A percentile compares a stretch with the other conserved stretches of the same genome.
These are phyloP conservation scores for Ormyrus rosae DNA, from an alignment of 2,888 invertebrate species.

Conservation along the genomic window DNA sequence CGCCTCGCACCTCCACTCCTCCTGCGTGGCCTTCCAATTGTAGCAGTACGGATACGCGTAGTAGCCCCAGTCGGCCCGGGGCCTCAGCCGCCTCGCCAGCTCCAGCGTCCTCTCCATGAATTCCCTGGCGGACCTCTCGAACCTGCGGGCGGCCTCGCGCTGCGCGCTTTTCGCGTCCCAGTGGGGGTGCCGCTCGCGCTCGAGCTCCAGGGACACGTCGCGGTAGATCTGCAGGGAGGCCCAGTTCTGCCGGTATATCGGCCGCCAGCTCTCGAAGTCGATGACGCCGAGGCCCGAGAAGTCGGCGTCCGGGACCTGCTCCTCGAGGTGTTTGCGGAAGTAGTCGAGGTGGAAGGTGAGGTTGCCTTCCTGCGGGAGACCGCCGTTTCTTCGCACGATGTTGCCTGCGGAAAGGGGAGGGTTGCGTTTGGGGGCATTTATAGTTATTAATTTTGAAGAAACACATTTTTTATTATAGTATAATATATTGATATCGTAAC, in stretches of 20 bases:
- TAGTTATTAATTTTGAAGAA: too few relatives aligned
- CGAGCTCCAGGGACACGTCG: constrained; percentile 81
- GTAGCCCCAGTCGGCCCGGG: constrained; percentile 87
- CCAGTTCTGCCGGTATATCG: constrained; percentile 86
- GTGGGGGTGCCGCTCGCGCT: constrained; percentile 80
- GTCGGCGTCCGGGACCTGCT: constrained; percentile 79
- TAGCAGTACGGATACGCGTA: constrained; percentile 91
- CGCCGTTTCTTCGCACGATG: constrained; percentile 82
- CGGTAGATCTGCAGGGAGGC: constrained; percentile 82
- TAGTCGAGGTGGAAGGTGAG: constrained; percentile 80
- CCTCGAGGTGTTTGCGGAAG: constrained; percentile 78
- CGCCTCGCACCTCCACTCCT: constrained; percentile 77
- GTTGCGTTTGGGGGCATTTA: too few relatives aligned
- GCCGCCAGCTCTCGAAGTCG: constrained; percentile 91
- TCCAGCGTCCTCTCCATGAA: constrained; percentile 84
- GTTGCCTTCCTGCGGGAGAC: constrained; percentile 86
- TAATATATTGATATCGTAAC: too few relatives aligned
- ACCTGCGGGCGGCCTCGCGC: constrained; percentile 79
- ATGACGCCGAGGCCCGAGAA: constrained; percentile 86
- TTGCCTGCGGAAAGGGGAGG: constrained; percentile 69
- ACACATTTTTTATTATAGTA: too few relatives aligned
- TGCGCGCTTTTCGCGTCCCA: constrained; percentile 75
- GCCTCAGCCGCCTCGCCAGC: constrained; percentile 81
- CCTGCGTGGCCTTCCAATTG: constrained; percentile 80
- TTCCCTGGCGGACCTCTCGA: constrained; percentile 79